phyloP scores from a whole-genome alignment of 2,113 vertebrate species.

The Ceratotherium simum region DNA sequence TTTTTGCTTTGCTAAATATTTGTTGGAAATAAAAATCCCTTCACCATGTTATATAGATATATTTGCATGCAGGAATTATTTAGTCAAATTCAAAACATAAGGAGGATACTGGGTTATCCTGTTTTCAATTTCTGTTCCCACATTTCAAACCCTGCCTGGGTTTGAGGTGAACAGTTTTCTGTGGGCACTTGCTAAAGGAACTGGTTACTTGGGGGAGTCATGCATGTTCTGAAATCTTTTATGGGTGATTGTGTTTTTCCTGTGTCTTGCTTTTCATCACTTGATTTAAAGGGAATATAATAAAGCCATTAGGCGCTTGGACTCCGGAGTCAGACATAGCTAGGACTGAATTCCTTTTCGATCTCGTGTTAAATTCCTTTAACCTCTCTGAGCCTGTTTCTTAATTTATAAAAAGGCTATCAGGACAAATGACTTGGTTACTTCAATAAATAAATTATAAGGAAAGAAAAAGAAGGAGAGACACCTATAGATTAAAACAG shows the following conservation, averaged over 20 bases:
- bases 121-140: constrained; percentile 64
- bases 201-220: constrained; percentile 40
- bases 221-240: constrained; percentile 51
- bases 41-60: constrained; percentile 39
- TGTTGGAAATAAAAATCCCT: constrained; percentile 63
- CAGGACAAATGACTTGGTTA: constrained; percentile 5
- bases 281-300: constrained; percentile 64
- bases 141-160: constrained; percentile 51
- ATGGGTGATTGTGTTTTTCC: constrained; percentile 29
- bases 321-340: not conserved
- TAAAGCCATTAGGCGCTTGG: constrained; percentile 52
- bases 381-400: not conserved
- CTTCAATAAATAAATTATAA: constrained; percentile 37
- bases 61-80: constrained; percentile 54
- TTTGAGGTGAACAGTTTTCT: constrained; percentile 58
- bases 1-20: constrained; percentile 66
- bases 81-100: constrained; percentile 69
- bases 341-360: constrained; percentile 54
- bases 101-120: constrained; percentile 32
- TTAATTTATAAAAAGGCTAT: constrained; percentile 55
- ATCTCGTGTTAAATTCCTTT: constrained; percentile 41
- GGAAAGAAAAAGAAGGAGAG: not conserved
- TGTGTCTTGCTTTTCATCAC: constrained; percentile 59
- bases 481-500: not conserved
- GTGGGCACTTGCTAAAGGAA: constrained; percentile 52